Base-by-base conservation (phyloP, 2,113 vertebrate species). In the Mus spicilegus region DNA sequence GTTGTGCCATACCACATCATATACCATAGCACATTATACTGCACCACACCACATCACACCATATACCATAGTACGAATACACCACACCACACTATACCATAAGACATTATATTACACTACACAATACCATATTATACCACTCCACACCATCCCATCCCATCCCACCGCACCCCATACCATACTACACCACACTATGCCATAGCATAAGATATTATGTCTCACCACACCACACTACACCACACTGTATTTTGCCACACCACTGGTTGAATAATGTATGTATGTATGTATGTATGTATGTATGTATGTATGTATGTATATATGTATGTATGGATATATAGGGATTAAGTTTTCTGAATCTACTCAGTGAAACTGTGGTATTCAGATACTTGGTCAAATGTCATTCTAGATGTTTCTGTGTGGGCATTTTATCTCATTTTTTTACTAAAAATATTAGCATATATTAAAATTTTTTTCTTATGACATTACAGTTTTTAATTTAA, bases 271-370 rank as follows among this genome's bases (percentile, higher is more conserved):
- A 42, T 42, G 42, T 42, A 42, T 42, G 42, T 42, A 42, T 42
- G 42, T 42, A 42, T 42, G 42, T 42, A 42, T 42, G 42, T 42
- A 42, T 87, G 36, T 19, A 56, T 80, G 6, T 2, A 51, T 61
- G 49, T 42, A 42, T 42, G 42, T 42, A 42, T 42, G 42, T 42
- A 42, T 42, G 42, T 42, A 42, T 42, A 3, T 42, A 42, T 87
- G 36, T 19, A 56, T 80, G 6, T 2, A 51, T 61, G 49, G 24
- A 42, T 94, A 51, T 61, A 30, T 77, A 49, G 67, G 56, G 7
- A 36, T 69, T 90, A 90, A 36, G 94, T 94, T 90, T 86, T 82
- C 58, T 84, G 30, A 89, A 11, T 90, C 30, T 91, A 14, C 33
- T 94, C 85, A 24, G 9, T 51, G 73, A 75, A 80, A 22, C 16